Conservation (phyloP, 2,888 invertebrate genomes). For the Xestobium rufovillosum region DNA sequence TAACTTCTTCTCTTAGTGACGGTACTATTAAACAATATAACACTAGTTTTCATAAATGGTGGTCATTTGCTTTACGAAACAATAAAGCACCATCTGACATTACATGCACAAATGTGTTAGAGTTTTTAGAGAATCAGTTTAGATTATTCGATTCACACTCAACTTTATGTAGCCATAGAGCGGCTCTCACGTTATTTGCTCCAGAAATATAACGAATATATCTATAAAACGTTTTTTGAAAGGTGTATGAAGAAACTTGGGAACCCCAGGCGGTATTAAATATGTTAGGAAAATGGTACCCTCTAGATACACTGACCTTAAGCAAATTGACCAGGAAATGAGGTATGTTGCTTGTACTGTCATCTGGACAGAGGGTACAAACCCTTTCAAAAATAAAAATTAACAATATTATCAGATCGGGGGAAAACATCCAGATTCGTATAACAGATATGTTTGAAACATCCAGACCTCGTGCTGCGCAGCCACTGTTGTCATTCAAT, state of each 20-base stretch:
- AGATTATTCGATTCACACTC: too few relatives aligned
- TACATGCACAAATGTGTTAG: too few relatives aligned
- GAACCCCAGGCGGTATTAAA: too few relatives aligned
- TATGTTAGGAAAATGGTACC: too few relatives aligned
- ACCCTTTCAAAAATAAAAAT: constrained; percentile 15
- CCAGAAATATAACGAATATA: too few relatives aligned
- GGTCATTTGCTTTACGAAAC: constrained; percentile 6
- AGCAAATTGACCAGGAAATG: constrained; percentile 18
- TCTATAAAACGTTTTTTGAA: too few relatives aligned
- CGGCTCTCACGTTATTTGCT: too few relatives aligned
- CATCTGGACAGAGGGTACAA: constrained; percentile 22
- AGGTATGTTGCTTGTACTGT: constrained; percentile 18
- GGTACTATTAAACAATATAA: constrained; percentile 8
- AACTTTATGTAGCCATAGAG: too few relatives aligned
- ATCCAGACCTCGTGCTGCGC: constrained; percentile 7
- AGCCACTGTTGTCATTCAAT: constrained; percentile 20
- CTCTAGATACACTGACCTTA: too few relatives aligned
- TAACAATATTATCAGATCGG: constrained; percentile 11
- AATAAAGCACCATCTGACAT: constrained; percentile 3
- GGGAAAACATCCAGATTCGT: constrained; percentile 16
- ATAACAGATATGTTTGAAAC: constrained; percentile 16
- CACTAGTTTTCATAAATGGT: constrained; percentile 8
- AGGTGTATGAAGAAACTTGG: too few relatives aligned
- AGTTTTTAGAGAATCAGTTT: too few relatives aligned
- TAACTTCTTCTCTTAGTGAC: too few relatives aligned